Percentiles rank a stretch among this genome's conserved stretches.
These are phyloP conservation scores for Polypedilum pembai DNA, from an alignment of 1,140 invertebrate genomes.

Conservation along the genomic window DNA sequence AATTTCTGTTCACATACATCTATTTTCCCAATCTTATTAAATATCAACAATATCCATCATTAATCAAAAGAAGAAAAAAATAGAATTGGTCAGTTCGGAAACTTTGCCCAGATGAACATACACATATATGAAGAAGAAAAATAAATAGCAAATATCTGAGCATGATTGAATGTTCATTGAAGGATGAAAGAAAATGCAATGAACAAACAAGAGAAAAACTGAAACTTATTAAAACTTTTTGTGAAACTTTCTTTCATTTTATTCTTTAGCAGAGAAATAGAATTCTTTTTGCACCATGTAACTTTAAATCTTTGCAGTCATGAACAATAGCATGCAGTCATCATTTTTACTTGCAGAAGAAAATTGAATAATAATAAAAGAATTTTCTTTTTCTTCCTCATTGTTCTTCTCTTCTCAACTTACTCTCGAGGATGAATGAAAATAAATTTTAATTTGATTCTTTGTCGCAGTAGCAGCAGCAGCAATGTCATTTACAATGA, in stretches of 20 bases:
- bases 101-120: too few species aligned
- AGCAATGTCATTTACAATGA: too few species aligned
- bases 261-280: not conserved
- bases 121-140: not conserved
- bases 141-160: not conserved
- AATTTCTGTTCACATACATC: too few species aligned
- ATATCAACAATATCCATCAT: too few species aligned
- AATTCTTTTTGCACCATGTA: not conserved
- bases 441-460: not conserved
- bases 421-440: not conserved
- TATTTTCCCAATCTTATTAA: too few species aligned
- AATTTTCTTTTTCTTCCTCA: not conserved
- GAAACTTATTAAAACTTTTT: not conserved
- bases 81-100: too few species aligned
- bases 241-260: not conserved
- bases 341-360: not conserved
- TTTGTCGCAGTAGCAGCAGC: too few species aligned
- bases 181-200: not conserved
- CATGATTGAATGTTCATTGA: not conserved
- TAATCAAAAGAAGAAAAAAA: too few species aligned
- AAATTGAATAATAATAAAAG: not conserved
- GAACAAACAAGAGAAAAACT: not conserved
- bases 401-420: not conserved
- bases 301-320: constrained; percentile 8
- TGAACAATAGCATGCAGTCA: not conserved